These are phyloP conservation scores for Mola mola DNA, from an alignment of 2,113 vertebrate genomes.

Conservation along the genomic window DNA sequence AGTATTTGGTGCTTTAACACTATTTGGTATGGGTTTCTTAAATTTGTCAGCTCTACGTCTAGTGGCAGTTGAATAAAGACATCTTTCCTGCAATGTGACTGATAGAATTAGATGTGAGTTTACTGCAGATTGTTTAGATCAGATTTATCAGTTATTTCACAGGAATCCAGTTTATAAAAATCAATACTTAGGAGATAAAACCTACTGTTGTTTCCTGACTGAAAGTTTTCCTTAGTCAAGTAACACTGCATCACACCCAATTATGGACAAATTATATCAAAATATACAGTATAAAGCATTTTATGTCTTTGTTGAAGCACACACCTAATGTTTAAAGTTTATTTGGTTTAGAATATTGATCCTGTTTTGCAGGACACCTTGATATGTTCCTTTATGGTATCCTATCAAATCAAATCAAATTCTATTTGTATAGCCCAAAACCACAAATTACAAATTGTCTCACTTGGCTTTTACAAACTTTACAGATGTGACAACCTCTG, in stretches of 20 bases:
- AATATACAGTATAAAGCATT: too few species aligned
- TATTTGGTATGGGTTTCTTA: background rate
- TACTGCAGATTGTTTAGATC: constrained; percentile 8
- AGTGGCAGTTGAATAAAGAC: background rate
- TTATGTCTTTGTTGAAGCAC: too few species aligned
- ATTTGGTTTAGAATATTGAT: too few species aligned
- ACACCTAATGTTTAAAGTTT: too few species aligned
- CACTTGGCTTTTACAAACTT: too few species aligned
- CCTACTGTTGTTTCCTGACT: background rate
- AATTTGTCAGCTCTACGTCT: background rate
- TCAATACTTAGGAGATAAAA: constrained; percentile 6
- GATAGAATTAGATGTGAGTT: background rate
- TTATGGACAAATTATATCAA: too few species aligned
- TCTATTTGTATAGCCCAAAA: too few species aligned
- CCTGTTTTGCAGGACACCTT: too few species aligned
- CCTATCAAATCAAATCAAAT: too few species aligned
- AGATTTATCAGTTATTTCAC: constrained; percentile 9
- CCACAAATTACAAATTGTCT: too few species aligned
- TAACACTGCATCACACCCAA: background rate
- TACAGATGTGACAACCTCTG: too few species aligned
- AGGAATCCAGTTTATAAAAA: constrained; percentile 12
- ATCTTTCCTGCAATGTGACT: background rate
- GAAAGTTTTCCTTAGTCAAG: constrained; percentile 5
- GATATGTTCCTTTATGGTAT: too few species aligned
- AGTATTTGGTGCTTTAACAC: background rate